Evolutionary conservation across 1,140 invertebrate genomes (phyloP), one percentile per base, ranked within the genome.

Genomic region (Armadillidium nasatum): DNA sequence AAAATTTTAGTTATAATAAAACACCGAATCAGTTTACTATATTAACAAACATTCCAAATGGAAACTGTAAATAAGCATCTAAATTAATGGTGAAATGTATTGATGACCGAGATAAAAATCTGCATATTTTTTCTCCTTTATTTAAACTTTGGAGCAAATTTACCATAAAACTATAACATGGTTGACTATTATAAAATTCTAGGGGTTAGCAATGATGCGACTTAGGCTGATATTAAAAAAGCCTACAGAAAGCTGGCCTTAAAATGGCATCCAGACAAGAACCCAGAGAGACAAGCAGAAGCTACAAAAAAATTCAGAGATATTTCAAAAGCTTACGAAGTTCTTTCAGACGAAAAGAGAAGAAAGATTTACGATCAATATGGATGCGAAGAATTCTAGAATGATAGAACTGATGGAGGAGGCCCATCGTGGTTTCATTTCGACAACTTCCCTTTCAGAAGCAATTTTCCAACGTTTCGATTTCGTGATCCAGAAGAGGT

Each of bases 221-320:
- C 90, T 68, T 90, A 91, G 60, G 87, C 87, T 50, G 96, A 98
- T 84, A 95, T 99, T 73, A 99, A 98, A 88, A 98, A 98, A 88
- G 94, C 96, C 80, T 99, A 99, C 86, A 90, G 96, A 86, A 95
- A 95, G 88, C 87, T 99, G 83, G 97, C 97, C 44, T 86, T 99
- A 66, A 97, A 95, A 91, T 99, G 97, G 97, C 97, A 99, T 87
- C 97, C 97, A n/a, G 97, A 99, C 87, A 99, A 99, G 88, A 99
- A 99, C 87, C 95, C 95, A 72, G 92, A 97, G 79, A 95, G 94
- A 84, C 89, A 94, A 83, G 95, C 98, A 70, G 95, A 98, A 86
- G 94, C 97, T 7, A 98, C 97, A 82, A 93, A 89, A 85, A 93
- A 90, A 84, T 99, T 99, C 86, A 98, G 98, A 87, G 94, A 98